Base-by-base conservation (phyloP, 2,888 invertebrate species). In the Stegana nigrithorax region DNA sequence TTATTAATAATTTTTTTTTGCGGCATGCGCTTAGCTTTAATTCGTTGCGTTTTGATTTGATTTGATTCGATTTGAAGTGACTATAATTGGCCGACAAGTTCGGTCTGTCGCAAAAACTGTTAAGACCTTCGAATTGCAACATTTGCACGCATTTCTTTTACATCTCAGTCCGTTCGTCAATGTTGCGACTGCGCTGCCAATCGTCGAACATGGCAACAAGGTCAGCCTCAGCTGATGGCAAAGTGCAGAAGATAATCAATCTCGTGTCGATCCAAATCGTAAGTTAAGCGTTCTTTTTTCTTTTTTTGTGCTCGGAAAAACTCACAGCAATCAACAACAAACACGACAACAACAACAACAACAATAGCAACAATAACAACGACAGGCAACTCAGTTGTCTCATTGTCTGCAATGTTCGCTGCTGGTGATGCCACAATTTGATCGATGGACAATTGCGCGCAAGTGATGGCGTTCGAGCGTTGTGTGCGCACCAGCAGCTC, bases 361-460 rank as follows among this genome's bases (percentile, higher is more conserved):
- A n/a, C n/a, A 27, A 14, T 19, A 19, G 27, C 45, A 23, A 47
- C 47, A 17, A 44, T 44, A 8, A 17, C 17, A 17, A 42, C 17
- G 25, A 23, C 25, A 25, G 25, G 47, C 45, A 29, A 59, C 47
- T 36, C 44, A 23, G 14, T 44, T 27, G 60, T 62, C 62, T 59
- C 50, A 47, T 61, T 45, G n/a, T 17, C 26, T 58, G 19, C 10
- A 10, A 12, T 6, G 60, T 64, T 57, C 56, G 50, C 26, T 44
- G 53, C 58, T 32, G 36, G 14, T 10, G 50, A 10, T 55, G 60
- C 62, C 59, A 60, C 64, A 63, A 65, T 66, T 73, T 81, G 76
- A 82, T 80, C 72, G 80, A 78, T 81, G 73, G 73, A 80, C 78
- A 81, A 81, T 80, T 75, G 80, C 67, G 65, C 67, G 70, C 76